Percentiles rank a stretch among this genome's conserved stretches.
Conservation (phyloP, 30 jellyfish, hydroid and myxozoan species). For the Nemopilema nomurai region DNA sequence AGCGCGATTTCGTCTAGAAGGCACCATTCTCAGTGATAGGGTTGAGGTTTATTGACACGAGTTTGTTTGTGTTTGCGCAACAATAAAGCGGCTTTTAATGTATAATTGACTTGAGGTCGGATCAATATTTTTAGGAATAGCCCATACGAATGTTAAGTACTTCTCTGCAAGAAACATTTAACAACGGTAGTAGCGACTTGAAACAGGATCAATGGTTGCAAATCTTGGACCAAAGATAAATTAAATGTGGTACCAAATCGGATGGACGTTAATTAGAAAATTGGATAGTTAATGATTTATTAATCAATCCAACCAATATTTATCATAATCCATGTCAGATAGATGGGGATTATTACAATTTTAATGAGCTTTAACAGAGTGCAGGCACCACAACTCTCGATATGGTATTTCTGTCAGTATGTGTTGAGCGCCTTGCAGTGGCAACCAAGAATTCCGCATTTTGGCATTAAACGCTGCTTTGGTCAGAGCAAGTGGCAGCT, state of each 20-base stretch:
- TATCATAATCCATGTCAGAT: slow-evolving; percentile 8
- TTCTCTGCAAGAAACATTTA: neutral
- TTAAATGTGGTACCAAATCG: slow-evolving; percentile 16
- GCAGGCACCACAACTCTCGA: neutral
- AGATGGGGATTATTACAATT: slow-evolving; percentile 10
- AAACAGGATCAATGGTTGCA: slow-evolving; percentile 3
- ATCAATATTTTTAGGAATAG: neutral
- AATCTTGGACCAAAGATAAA: slow-evolving; percentile 1
- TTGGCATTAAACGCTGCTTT: no score
- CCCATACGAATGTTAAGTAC: neutral
- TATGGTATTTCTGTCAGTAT: slow-evolving; percentile 15
- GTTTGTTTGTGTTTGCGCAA: neutral
- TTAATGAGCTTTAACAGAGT: neutral
- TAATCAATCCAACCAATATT: slow-evolving; percentile 13
- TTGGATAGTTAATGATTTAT: slow-evolving; percentile 32
- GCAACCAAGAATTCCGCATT: neutral
- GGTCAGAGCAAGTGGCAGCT: no score
- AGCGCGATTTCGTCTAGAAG: no score
- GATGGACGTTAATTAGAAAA: slow-evolving; percentile 9
- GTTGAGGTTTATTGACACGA: neutral
- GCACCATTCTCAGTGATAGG: neutral
- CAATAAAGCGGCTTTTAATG: neutral
- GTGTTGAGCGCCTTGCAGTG: neutral
- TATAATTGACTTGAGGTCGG: neutral
- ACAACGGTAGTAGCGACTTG: neutral